phyloP scores from a whole-genome alignment of 2,113 vertebrate genomes.

The Pycnonotus jocosus region DNA sequence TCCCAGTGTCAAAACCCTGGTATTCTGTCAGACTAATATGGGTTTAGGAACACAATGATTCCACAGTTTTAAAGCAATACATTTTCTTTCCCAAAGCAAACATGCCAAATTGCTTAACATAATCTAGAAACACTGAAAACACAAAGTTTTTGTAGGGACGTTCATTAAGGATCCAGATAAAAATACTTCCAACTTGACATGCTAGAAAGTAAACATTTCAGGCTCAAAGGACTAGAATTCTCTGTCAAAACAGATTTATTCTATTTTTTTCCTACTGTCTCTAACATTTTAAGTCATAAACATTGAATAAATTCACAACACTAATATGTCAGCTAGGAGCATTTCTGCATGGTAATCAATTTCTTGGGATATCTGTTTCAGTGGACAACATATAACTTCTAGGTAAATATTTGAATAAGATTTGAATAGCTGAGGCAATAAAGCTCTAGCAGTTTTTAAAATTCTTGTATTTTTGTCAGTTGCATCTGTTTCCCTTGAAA shows the following conservation, averaged over 20 bases:
- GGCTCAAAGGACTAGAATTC: background rate
- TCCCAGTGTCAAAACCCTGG: background rate
- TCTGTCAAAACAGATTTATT: background rate
- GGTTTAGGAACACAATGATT: background rate
- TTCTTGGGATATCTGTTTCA: background rate
- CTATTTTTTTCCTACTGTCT: background rate
- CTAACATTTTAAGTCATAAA: background rate
- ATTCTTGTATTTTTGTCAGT: background rate
- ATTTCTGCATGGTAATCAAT: background rate
- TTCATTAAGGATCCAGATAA: background rate
- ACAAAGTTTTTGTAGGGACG: background rate
- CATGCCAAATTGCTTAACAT: background rate
- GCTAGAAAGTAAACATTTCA: background rate
- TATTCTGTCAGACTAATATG: background rate
- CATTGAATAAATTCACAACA: background rate
- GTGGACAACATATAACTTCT: background rate
- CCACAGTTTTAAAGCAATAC: background rate
- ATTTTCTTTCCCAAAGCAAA: background rate
- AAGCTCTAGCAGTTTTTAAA: background rate
- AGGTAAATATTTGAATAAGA: background rate
- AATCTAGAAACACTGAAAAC: background rate
- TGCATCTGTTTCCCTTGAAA: background rate
- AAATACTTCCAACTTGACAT: background rate
- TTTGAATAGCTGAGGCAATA: background rate
- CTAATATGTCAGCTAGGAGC: background rate